Base-by-base conservation (phyloP, 2,888 invertebrate species). In the Neoitamus cyanurus region DNA sequence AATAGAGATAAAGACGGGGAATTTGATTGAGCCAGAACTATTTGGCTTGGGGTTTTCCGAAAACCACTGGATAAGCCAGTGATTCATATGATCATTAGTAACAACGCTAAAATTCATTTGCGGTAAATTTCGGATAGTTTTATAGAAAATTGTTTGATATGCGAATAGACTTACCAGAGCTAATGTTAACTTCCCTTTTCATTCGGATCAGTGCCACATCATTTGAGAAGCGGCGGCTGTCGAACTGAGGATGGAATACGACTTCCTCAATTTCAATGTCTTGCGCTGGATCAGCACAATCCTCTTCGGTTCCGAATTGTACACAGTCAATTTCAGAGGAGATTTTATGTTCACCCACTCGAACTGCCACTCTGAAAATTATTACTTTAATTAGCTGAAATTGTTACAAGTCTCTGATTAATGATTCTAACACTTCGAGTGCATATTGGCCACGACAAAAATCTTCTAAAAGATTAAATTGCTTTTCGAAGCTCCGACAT, bases 201-300 rank as follows among this genome's bases (percentile, higher is more conserved):
- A 91, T 82, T 87, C 94, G 92, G 82, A 94, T 88, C 4, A 95
- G 88, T 0, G 93, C 95, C 75, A 95, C 92, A 87, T 95, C 95
- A 87, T 94, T 90, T 13, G 90, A 89, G 20, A 92, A 88, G 31
- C 87, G 88, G 0, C 86, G 83, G 1, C 86, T 85, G 4, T 85
- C 92, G 87, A 93, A 94, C 3, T 91, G 90, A 0, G 93, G 92
- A 89, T 95, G 94, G 2, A 91, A 88, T 15, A 92, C 91, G 20
- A 91, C 88, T 69, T 88, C 86, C 3, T 87, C 89, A 9, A 91
- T 86, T 6, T 88, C 89, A 82, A 87, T 88, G 68, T 92, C 91
- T 88, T 92, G 92, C 4, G 89, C 88, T 1, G 90, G 90, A 6
- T 90, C 91, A 20, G 90, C 89, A 86, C 93, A 92, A 0, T 87